Conservation (phyloP, 1,140 invertebrate genomes). For the Diplogasteroides magnus region DNA sequence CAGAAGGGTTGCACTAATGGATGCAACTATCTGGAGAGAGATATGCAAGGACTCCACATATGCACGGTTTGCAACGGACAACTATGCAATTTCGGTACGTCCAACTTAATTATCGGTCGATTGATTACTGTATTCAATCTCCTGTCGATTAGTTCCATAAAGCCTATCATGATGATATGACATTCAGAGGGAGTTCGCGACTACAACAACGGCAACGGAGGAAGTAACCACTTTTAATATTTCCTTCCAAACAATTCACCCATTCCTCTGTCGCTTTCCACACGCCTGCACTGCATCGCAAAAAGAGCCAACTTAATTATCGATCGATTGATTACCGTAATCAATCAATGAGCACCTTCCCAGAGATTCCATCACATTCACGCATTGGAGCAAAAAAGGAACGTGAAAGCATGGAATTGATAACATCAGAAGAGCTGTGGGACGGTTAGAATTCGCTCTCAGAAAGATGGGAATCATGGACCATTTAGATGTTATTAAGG, state of each 20-base stretch:
- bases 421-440: no score
- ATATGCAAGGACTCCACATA: not conserved
- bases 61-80: not conserved
- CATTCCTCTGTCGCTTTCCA: not conserved
- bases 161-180: no score
- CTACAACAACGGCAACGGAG: no score
- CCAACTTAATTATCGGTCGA: not conserved
- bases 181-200: no score
- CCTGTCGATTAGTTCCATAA: no score
- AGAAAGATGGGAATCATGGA: no score
- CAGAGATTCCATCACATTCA: no score
- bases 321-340: not conserved
- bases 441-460: no score
- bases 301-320: not conserved
- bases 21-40: not conserved
- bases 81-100: not conserved
- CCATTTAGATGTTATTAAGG: no score
- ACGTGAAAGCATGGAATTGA: no score
- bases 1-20: not conserved
- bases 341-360: not conserved
- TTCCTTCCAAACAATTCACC: not conserved
- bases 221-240: no score
- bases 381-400: no score
- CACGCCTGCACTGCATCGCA: not conserved
- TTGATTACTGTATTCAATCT: not conserved